Evolutionary conservation across 1,140 invertebrate genomes (phyloP), one percentile per base, ranked within the genome.

Genomic region (Tetramorium simillimum): DNA sequence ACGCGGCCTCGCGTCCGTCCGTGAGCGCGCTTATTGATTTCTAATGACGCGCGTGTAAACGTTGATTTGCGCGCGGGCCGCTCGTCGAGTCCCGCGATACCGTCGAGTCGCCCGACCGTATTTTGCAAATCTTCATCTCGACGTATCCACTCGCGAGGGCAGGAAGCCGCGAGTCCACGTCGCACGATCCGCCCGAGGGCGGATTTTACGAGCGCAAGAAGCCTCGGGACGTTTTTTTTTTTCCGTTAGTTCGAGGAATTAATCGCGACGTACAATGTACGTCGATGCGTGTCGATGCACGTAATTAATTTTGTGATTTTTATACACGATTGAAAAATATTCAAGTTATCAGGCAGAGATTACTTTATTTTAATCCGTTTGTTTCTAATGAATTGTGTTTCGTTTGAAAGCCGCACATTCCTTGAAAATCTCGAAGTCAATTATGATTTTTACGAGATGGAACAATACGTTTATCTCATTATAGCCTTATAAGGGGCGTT

Each of bases 21-120:
- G 78, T 43, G 63, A 81, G 53, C 40, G 53, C 28, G 80, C 80
- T 84, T 84, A 84, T 84, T 84, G 80, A 84, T 84, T 84, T 84
- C 78, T 81, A 81, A 81, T 81, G 78, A 81, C 78, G 65, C 51
- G 37, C 78, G 63, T 81, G 78, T 81, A 81, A 81, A 81, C 33
- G 78, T 51, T 81, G 78, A 70, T 81, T 81, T 81, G 78, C 49
- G 65, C 78, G 77, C 63, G 63, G 33, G 12, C 21, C n/a, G 63
- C 33, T 46, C 12, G 58, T 62, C 40, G 56, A 62, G 16, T 9
- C 9, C 9, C 40, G 58, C 58, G 75, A 60, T 62, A 62, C 10
- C 58, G 43, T 49, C 76, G 60, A 33, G 24, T 46, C 60, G 76
- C 21, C 16, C 77, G 46, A 33, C 78, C 49, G 63, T 40, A 81